Conservation (phyloP, 2,888 invertebrate species). For the Drosophila sordidapex region DNA sequence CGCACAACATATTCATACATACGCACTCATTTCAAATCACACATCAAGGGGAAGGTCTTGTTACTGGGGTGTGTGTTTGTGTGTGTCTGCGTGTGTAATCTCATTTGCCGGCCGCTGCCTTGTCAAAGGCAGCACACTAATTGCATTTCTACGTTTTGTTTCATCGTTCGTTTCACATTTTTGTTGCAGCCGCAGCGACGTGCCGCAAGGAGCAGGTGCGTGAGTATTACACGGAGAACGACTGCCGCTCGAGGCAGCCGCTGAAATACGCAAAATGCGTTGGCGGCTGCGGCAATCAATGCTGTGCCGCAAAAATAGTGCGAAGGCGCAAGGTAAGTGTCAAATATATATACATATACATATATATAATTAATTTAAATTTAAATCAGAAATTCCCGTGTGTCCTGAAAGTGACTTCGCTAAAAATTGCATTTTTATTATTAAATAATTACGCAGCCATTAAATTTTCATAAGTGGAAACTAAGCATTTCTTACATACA, state of each 20-base stretch:
- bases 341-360: background rate
- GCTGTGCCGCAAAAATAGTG: slow-evolving; percentile 96
- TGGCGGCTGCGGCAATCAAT: slow-evolving; percentile 92
- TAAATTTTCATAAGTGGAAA: background rate
- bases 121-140: slow-evolving; percentile 56
- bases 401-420: background rate
- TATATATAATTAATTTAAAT: background rate
- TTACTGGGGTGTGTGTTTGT: background rate
- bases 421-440: background rate
- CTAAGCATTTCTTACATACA: background rate
- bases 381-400: background rate
- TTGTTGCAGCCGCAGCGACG: slow-evolving; percentile 87
- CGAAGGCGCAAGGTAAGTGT: slow-evolving; percentile 94
- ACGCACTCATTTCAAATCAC: slow-evolving; percentile 33
- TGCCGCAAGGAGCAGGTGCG: slow-evolving; percentile 95
- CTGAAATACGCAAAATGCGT: slow-evolving; percentile 95
- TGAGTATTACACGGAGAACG: slow-evolving; percentile 95
- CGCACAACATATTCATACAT: slow-evolving; percentile 4
- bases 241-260: slow-evolving; percentile 95
- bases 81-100: slow-evolving; percentile 50
- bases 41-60: slow-evolving; percentile 19
- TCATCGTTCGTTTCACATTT: slow-evolving; percentile 8
- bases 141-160: slow-evolving; percentile 57
- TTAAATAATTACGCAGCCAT: background rate
- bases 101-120: slow-evolving; percentile 60